Evolutionary conservation across 64 coral and sea anemone genomes (phyloP).

Genomic region (Actinia tenebrosa): DNA sequence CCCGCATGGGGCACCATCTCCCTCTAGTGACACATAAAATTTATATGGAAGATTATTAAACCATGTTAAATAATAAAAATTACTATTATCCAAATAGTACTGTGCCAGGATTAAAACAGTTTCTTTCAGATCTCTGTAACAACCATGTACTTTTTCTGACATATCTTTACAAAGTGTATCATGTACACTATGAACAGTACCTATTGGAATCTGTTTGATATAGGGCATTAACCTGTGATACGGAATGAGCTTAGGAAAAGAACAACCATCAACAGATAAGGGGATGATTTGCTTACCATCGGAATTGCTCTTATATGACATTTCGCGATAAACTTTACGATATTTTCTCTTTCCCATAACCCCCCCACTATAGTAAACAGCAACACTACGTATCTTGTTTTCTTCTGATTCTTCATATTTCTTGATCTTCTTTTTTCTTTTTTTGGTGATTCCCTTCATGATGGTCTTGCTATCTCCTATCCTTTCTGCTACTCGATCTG

Average conservation of each 20-base stretch:
- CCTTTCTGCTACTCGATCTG: constrained; percentile 20
- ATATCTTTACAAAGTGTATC: neutral
- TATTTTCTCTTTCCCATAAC: neutral
- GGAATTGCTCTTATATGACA: neutral
- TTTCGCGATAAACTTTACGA: constrained; percentile 5
- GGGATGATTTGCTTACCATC: neutral
- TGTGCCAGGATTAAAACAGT: neutral
- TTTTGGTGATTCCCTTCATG: constrained; percentile 17
- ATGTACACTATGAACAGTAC: neutral
- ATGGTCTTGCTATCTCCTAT: constrained; percentile 37
- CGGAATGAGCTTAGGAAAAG: constrained; percentile 11
- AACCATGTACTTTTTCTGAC: neutral
- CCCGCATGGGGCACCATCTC: neutral
- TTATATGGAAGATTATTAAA: neutral
- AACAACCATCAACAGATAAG: neutral
- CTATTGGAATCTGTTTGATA: constrained; percentile 23
- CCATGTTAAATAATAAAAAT: neutral
- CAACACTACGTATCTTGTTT: constrained; percentile 18
- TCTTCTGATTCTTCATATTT: constrained; percentile 23
- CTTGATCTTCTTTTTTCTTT: neutral
- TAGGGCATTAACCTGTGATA: constrained; percentile 14
- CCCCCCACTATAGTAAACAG: constrained; percentile 24
- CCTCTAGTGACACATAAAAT: constrained; percentile 12
- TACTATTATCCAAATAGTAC: neutral
- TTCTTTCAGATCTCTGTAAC: constrained; percentile 1